phyloP scores from a whole-genome alignment of 2,113 vertebrate genomes.

The Recurvirostra avosetta region DNA sequence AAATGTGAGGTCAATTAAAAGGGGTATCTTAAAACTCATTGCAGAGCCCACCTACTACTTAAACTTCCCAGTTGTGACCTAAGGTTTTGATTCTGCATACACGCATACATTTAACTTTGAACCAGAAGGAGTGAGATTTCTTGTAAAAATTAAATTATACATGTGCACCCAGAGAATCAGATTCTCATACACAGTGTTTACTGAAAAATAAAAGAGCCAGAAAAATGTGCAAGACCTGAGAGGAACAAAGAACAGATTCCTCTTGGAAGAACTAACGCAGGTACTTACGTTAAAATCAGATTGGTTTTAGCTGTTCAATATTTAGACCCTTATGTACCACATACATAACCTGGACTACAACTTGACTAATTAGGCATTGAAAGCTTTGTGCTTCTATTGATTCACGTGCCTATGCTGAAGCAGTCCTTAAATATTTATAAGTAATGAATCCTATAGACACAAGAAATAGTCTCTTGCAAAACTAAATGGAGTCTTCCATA shows the following conservation, averaged over 20 bases:
- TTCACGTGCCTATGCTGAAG: not conserved
- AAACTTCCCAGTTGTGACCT: not conserved
- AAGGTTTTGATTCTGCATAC: not conserved
- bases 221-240: not conserved
- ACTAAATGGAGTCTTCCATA: not conserved
- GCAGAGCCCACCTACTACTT: not conserved
- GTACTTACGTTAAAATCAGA: not conserved
- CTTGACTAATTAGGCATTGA: not conserved
- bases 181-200: not conserved
- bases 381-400: not conserved
- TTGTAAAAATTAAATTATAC: conserved; percentile 25
- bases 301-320: not conserved
- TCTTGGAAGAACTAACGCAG: not conserved
- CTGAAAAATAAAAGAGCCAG: not conserved
- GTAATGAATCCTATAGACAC: not conserved
- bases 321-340: not conserved
- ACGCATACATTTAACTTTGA: not conserved
- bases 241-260: conserved; percentile 5
- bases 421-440: not conserved
- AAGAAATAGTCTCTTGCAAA: not conserved
- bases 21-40: not conserved
- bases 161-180: not conserved
- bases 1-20: not conserved
- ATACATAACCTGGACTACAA: not conserved
- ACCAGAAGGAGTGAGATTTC: not conserved